Percentiles rank a stretch among this genome's conserved stretches.
Evolutionary conservation across 2,888 invertebrate genomes (phyloP).

Genomic region (Autographa pulchrina): DNA sequence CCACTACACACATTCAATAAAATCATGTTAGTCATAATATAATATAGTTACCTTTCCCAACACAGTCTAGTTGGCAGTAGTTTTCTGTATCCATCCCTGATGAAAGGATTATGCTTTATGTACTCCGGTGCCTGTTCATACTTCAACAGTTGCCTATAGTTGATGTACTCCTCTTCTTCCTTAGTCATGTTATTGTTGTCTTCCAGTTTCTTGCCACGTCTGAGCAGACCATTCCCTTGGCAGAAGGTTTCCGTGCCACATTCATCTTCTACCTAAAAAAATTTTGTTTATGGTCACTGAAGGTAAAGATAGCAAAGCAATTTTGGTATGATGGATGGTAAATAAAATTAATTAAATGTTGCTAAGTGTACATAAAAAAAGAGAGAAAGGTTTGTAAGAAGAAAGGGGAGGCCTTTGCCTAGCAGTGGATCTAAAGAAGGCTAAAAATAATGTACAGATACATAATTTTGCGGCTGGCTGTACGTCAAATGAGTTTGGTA

Average conservation of each 20-base stretch:
- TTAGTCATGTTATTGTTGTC: conserved; percentile 86
- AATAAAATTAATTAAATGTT: too few species aligned
- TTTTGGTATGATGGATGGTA: too few species aligned
- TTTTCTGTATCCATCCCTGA: conserved; percentile 95
- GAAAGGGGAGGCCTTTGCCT: too few species aligned
- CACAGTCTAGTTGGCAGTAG: conserved; percentile 95
- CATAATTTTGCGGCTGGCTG: too few species aligned
- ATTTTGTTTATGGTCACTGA: conserved; percentile 5
- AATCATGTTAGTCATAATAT: neutral
- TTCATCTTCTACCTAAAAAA: conserved; percentile 76
- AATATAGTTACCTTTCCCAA: conserved; percentile 92
- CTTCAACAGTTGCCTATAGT: conserved; percentile 82
- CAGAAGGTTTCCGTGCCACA: conserved; percentile 71
- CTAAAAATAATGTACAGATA: too few species aligned
- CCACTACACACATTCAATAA: too few species aligned
- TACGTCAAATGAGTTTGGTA: neutral
- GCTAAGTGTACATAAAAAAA: too few species aligned
- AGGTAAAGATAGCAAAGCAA: too few species aligned
- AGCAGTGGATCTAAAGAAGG: too few species aligned
- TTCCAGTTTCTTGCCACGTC: conserved; percentile 82
- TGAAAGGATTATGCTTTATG: conserved; percentile 96
- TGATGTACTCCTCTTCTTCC: conserved; percentile 85
- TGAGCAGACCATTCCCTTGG: conserved; percentile 71
- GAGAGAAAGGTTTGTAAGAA: too few species aligned
- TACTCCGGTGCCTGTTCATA: conserved; percentile 93